Percentiles rank a stretch among this genome's conserved stretches.
phyloP scores from a whole-genome alignment of 2,797 vertebrate genomes.

The Eremophila alpestris region DNA sequence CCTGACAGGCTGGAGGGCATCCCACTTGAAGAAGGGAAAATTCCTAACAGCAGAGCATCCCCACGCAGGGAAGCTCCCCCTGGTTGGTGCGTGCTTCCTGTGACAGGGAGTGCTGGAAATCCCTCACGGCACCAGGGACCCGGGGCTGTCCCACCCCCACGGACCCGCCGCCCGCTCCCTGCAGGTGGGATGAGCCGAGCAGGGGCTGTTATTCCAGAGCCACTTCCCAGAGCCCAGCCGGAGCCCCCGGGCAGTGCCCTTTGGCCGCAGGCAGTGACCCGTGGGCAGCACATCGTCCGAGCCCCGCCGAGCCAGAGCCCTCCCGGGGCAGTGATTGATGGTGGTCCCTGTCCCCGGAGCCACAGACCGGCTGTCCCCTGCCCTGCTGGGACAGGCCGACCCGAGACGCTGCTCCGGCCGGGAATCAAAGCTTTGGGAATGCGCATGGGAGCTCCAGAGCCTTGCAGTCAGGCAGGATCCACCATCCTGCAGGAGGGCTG shows the following conservation, averaged over 20 bases:
- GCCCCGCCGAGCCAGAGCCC: not conserved
- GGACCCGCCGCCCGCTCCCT: rapidly evolving
- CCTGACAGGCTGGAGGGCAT: not conserved
- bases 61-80: not conserved
- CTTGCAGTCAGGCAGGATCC: not conserved
- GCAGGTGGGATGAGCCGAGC: not conserved
- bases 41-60: not conserved
- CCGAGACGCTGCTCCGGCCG: not conserved
- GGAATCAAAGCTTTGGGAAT: not conserved
- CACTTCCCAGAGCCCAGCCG: not conserved
- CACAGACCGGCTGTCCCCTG: not conserved
- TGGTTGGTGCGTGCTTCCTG: rapidly evolving
- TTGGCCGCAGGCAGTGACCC: not conserved
- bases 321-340: not conserved
- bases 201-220: not conserved
- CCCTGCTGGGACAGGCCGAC: not conserved
- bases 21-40: rapidly evolving
- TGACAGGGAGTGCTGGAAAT: not conserved
- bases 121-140: rapidly evolving
- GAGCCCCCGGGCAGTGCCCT: not conserved
- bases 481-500: not conserved
- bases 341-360: not conserved
- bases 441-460: no score
- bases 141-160: not conserved
- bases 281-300: not conserved